Evolutionary conservation across 2,797 vertebrate species (phyloP), one percentile per base, ranked within the genome.

Genomic region (Halcyon smyrnensis): DNA sequence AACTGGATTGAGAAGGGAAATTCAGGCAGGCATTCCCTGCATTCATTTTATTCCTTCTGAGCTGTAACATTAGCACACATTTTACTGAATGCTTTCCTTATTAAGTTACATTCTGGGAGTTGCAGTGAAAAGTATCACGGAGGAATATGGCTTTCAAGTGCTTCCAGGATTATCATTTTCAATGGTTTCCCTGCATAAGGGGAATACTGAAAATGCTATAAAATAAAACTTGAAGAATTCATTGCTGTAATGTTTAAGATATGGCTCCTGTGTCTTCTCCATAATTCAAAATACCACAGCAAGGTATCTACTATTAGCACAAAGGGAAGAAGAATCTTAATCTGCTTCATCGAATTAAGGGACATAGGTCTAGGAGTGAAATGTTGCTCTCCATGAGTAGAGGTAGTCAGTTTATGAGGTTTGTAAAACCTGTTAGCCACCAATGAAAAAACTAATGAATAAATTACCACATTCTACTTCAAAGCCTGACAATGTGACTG

Each of bases 31-130:
- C 57, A n/a, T 87, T 93, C 32, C 43, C 46, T 56, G 21, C 16
- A 41, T 59, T 73, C 9, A 32, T 96, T 95, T 84, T 75, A 46
- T 87, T 46, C 68, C 68, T 89, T 96, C 73, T 84, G 82, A 85
- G 25, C 36, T 45, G 43, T 84, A 82, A 86, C 64, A 60, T 88
- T 87, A 92, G 23, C 50, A 89, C 50, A 78, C 32, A 48, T 92
- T 94, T 92, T 95, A 18, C 34, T 53, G 79, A 89, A 84, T 59
- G 81, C 39, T 36, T 91, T 87, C 51, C 27, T 75, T 73, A 71
- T 18, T 67, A n/a, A 56, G 13, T 74, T 70, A 90, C 43, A 56
- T 48, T 57, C 68, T 68, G 19, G 34, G 54, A 93, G n/a, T 2
- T 65, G 50, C 48, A 85, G 45, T 14, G 3, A 75, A 73, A 86